A percentile compares a stretch with the other conserved stretches of the same genome.
Conservation (phyloP, 2,113 vertebrate species). For the Paracanthobrama guichenoti region DNA sequence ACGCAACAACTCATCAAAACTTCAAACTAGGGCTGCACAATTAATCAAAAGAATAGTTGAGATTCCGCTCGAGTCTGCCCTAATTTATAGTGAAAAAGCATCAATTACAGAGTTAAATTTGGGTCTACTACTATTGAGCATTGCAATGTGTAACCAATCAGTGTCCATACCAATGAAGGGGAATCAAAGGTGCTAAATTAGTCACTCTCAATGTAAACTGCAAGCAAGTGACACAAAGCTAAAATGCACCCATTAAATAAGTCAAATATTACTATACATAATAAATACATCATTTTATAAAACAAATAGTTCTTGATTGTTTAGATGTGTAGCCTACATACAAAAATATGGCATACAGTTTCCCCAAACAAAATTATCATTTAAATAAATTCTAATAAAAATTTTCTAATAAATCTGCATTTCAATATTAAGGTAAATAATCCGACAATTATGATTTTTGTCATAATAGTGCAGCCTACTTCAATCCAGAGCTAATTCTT, state of each 20-base stretch:
- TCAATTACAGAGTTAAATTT: background rate
- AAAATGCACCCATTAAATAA: background rate
- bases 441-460: background rate
- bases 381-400: background rate
- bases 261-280: background rate
- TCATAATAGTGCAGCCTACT: background rate
- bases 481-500: background rate
- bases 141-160: background rate
- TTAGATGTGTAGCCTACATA: background rate
- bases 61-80: background rate
- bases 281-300: background rate
- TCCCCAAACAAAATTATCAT: background rate
- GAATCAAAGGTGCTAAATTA: background rate
- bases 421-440: background rate
- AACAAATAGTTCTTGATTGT: background rate
- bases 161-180: background rate
- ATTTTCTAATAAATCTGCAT: background rate
- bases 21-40: constrained; percentile 18
- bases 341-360: background rate
- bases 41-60: background rate
- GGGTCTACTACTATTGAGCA: background rate
- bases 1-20: background rate
- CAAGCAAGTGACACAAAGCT: background rate
- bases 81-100: background rate
- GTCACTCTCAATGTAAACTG: background rate